A percentile compares a stretch with the other conserved stretches of the same genome.
Evolutionary conservation across 2,888 invertebrate genomes (phyloP).

Genomic region (Chrysolina haemoptera): DNA sequence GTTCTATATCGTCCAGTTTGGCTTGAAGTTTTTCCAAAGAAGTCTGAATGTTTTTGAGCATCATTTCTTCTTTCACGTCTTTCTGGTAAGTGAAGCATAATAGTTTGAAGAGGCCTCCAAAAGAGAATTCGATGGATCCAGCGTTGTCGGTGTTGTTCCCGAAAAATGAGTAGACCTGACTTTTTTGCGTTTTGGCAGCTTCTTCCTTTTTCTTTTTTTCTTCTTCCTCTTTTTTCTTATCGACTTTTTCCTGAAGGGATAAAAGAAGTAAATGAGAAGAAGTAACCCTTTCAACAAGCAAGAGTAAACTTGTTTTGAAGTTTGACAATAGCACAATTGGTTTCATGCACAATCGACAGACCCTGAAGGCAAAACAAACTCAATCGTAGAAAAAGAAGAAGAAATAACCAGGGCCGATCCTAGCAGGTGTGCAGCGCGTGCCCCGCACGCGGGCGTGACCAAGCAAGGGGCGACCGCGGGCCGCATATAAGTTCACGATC

Average conservation of each 20-base stretch:
- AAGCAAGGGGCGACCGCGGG: too few relatives aligned
- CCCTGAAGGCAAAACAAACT: too few relatives aligned
- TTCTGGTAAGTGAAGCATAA: conserved; percentile 71
- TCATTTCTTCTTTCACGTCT: conserved; percentile 67
- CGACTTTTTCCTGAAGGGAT: conserved; percentile 26
- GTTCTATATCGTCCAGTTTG: conserved; percentile 70
- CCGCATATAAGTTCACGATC: too few relatives aligned
- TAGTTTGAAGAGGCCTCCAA: conserved; percentile 73
- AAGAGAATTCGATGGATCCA: conserved; percentile 72
- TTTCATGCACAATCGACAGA: too few relatives aligned
- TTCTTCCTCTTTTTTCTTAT: conserved; percentile 68
- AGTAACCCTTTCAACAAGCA: neutral
- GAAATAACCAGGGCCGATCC: too few relatives aligned
- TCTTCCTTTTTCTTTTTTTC: conserved; percentile 77
- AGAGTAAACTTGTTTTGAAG: too few relatives aligned
- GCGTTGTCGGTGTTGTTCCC: conserved; percentile 65
- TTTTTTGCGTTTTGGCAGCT: neutral
- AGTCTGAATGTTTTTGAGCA: conserved; percentile 64
- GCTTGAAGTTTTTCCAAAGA: conserved; percentile 68
- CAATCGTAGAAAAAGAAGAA: too few relatives aligned
- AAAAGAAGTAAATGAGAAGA: neutral
- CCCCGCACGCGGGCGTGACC: too few relatives aligned
- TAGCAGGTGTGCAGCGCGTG: too few relatives aligned
- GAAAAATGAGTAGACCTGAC: conserved; percentile 59
- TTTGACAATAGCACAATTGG: too few relatives aligned